A percentile compares a stretch with the other conserved stretches of the same genome.
phyloP scores from a whole-genome alignment of 2,113 vertebrate species.

The Carassius carassius region DNA sequence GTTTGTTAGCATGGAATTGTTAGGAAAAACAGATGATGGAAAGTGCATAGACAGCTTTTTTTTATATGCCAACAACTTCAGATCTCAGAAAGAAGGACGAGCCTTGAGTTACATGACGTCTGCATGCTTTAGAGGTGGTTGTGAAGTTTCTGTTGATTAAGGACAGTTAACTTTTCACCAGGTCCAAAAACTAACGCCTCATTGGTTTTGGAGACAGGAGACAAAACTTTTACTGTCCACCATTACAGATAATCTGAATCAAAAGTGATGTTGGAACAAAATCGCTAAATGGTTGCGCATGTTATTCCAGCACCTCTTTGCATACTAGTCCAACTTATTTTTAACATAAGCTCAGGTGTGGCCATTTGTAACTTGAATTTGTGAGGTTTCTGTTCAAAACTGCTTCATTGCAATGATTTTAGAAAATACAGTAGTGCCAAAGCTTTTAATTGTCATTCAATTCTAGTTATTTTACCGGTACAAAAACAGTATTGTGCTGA shows the following conservation, averaged over 20 bases:
- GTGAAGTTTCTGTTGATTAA: not conserved
- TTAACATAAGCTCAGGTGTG: not conserved
- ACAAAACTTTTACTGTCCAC: constrained; percentile 26
- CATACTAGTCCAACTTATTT: not conserved
- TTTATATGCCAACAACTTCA: not conserved
- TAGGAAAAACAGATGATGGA: not conserved
- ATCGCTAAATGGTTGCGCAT: not conserved
- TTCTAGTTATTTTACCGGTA: not conserved
- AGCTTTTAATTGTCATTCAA: not conserved
- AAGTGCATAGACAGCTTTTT: not conserved
- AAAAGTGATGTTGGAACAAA: not conserved
- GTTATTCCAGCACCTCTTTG: not conserved
- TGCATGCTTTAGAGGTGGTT: constrained; percentile 22
- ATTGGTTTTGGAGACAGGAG: constrained; percentile 43
- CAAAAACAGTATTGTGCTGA: no score
- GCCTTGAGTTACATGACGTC: not conserved
- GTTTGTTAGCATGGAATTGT: constrained; percentile 20
- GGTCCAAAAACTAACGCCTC: not conserved
- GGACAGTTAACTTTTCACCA: not conserved
- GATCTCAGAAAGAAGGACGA: not conserved
- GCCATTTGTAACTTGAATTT: not conserved
- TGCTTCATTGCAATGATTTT: not conserved
- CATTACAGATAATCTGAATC: not conserved
- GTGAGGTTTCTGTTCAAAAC: not conserved
- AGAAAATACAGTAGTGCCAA: not conserved